These are phyloP conservation scores for Eristalinus sepulchralis DNA, from an alignment of 2,888 invertebrate genomes.

Conservation along the genomic window DNA sequence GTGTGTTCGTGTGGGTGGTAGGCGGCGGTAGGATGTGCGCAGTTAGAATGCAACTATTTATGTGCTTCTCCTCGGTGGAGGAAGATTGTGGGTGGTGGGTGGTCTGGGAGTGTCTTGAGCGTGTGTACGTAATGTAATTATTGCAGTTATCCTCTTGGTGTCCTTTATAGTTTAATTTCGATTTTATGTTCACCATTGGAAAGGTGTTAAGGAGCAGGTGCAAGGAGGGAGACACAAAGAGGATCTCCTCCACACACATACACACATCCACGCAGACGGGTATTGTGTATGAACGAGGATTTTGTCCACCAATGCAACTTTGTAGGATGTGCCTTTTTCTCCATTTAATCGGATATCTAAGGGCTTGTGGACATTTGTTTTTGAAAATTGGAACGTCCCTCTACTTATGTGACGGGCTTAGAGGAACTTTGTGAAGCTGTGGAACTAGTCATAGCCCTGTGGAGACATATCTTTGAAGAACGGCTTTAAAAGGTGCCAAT, in stretches of 20 bases:
- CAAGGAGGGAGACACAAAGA: not conserved
- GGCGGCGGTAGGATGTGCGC: not conserved
- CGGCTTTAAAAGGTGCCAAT: too few relatives aligned
- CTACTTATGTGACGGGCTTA: not conserved
- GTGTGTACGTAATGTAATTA: conserved; percentile 61
- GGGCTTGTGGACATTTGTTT: not conserved
- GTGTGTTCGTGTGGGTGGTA: not conserved
- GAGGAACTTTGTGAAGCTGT: not conserved
- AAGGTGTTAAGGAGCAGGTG: not conserved
- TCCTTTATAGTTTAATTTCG: conserved; percentile 52
- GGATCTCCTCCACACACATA: not conserved
- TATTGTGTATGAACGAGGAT: not conserved
- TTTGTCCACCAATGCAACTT: not conserved
- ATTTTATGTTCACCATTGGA: conserved; percentile 33
- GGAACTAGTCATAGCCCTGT: too few relatives aligned
- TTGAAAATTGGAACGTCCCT: not conserved
- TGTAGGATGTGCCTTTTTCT: not conserved
- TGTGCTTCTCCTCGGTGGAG: not conserved
- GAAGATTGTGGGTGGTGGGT: not conserved
- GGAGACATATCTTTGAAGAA: too few relatives aligned
- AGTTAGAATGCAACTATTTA: not conserved
- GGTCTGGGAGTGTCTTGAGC: conserved; percentile 20
- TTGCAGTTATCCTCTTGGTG: conserved; percentile 57
- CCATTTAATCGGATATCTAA: not conserved
- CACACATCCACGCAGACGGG: not conserved